Evolutionary conservation across 2,113 vertebrate genomes (phyloP).

Genomic region (Chascanopsetta lugubris): DNA sequence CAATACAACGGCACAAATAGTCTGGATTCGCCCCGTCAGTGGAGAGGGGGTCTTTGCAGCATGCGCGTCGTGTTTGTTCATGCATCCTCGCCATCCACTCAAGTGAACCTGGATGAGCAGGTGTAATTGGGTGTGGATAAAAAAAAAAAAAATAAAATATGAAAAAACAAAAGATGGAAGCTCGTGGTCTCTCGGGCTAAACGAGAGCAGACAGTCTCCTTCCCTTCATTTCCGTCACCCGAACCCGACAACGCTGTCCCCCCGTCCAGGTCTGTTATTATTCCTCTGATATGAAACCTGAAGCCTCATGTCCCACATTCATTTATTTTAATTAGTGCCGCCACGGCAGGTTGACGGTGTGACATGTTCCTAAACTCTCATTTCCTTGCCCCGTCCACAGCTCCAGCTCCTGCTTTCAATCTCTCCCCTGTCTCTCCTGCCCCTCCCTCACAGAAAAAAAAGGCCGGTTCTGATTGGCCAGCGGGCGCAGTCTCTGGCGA

Average conservation of each 20-base stretch:
- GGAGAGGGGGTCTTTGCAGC: constrained; percentile 34
- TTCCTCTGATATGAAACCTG: constrained; percentile 46
- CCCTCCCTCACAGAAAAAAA: no score
- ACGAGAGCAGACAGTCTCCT: constrained; percentile 69
- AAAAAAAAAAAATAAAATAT: no score
- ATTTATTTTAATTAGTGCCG: no score
- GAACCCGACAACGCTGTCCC: constrained; percentile 49
- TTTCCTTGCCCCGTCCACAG: no score
- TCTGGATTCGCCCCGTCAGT: constrained; percentile 34
- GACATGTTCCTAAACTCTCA: no score
- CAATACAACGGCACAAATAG: constrained; percentile 70
- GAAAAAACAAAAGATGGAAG: constrained; percentile 43
- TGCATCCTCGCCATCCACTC: constrained; percentile 30
- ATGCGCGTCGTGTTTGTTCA: constrained; percentile 45
- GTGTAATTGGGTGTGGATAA: constrained; percentile 75
- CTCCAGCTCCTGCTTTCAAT: no score
- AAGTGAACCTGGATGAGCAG: constrained; percentile 65
- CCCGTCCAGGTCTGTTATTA: constrained; percentile 37
- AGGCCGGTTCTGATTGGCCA: no score
- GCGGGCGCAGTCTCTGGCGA: no score
- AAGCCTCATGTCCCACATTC: no score
- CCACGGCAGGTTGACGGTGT: no score
- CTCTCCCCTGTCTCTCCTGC: no score
- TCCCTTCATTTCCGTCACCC: constrained; percentile 64
- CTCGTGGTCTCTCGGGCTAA: constrained; percentile 54